Evolutionary conservation across 2,113 vertebrate genomes (phyloP).

Genomic region (Falco punctatus): DNA sequence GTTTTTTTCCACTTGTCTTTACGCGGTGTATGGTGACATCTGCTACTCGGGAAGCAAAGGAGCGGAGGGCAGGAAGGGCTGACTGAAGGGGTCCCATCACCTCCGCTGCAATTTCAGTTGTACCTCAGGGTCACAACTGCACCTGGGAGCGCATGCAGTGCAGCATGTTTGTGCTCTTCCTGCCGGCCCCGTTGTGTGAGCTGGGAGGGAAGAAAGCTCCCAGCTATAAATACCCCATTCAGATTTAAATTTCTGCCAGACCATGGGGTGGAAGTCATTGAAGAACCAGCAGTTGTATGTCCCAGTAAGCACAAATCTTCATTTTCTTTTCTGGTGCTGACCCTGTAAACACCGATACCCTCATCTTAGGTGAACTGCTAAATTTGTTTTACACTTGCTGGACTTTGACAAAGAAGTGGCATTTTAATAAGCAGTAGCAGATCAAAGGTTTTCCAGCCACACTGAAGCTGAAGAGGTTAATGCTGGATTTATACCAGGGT

Average conservation of each 20-base stretch:
- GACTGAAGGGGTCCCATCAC: neutral
- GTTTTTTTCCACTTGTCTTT: neutral
- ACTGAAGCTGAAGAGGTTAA: neutral
- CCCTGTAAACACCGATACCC: neutral
- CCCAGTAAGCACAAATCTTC: neutral
- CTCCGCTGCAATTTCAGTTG: neutral
- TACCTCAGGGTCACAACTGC: neutral
- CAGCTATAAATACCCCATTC: neutral
- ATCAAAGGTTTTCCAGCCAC: neutral
- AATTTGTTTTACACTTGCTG: neutral
- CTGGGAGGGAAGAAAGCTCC: neutral
- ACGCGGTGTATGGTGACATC: neutral
- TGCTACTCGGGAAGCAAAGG: neutral
- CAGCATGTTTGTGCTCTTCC: neutral
- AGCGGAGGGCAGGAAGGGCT: neutral
- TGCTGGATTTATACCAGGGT: neutral
- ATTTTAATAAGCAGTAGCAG: neutral
- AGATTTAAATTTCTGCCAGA: neutral
- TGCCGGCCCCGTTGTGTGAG: neutral
- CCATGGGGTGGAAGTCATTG: neutral
- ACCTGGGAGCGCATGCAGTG: fast-evolving
- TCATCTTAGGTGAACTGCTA: neutral
- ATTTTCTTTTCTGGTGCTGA: neutral
- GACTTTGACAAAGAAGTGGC: neutral
- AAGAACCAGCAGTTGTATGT: neutral